Conservation (phyloP, 2,888 invertebrate genomes). For the Eretmocerus hayati region DNA sequence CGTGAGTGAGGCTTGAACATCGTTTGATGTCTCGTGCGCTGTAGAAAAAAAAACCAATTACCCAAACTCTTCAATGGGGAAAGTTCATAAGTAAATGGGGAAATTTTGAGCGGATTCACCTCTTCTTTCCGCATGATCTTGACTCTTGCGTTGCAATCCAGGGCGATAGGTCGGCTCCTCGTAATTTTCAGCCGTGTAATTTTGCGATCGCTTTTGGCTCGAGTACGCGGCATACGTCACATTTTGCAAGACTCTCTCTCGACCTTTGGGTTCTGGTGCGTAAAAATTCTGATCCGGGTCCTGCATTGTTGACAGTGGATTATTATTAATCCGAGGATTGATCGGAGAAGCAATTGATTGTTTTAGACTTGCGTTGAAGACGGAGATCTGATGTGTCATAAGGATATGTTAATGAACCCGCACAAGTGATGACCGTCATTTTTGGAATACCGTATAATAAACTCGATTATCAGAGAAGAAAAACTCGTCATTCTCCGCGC, state of each 20-base stretch:
- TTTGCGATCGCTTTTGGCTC: not conserved
- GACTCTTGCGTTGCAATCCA: not conserved
- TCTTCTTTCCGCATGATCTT: constrained; percentile 1
- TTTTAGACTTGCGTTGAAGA: too few species aligned
- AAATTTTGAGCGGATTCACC: not conserved
- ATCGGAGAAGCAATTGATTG: too few species aligned
- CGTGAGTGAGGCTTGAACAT: constrained; percentile 25
- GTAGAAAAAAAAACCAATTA: not conserved
- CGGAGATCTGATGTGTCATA: too few species aligned
- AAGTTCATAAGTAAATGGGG: not conserved
- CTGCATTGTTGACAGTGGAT: too few species aligned
- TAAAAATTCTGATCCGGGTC: too few species aligned
- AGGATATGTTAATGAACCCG: not conserved
- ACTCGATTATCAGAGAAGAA: too few species aligned
- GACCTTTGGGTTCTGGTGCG: too few species aligned
- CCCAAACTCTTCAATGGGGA: not conserved
- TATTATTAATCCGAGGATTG: too few species aligned
- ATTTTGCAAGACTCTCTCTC: too few species aligned
- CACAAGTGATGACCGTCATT: too few species aligned
- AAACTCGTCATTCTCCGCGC: too few species aligned
- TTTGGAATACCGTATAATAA: too few species aligned
- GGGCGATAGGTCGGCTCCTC: not conserved
- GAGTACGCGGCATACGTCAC: not conserved
- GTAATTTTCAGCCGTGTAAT: not conserved
- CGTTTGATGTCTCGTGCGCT: constrained; percentile 3